Evolutionary conservation across 2,888 invertebrate genomes (phyloP).

Genomic region (Xestia sexstrigata): DNA sequence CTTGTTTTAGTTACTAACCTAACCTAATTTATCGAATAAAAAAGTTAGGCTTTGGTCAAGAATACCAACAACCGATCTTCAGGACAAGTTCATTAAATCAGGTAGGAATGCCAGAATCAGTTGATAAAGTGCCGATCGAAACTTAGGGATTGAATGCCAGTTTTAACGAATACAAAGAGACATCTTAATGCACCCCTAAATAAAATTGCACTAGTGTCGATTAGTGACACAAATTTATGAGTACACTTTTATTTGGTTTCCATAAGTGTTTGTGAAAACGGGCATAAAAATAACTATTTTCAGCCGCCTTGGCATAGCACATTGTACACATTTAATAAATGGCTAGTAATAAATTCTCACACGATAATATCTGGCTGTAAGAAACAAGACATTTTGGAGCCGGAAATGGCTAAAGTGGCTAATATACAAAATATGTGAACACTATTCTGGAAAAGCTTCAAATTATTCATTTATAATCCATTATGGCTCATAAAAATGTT

Average conservation of each 20-base stretch:
- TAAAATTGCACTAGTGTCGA: background rate
- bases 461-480: background rate
- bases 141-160: background rate
- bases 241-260: background rate
- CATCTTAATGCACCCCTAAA: background rate
- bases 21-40: too few relatives aligned
- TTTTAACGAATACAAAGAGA: background rate
- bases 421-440: conserved; percentile 35
- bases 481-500: conserved; percentile 8
- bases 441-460: background rate
- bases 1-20: conserved; percentile 20
- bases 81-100: background rate
- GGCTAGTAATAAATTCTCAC: conserved; percentile 17
- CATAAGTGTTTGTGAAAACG: background rate
- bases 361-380: conserved; percentile 5
- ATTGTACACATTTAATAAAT: conserved; percentile 9
- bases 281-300: background rate
- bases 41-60: too few relatives aligned
- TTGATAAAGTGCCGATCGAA: too few relatives aligned
- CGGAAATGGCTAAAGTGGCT: conserved; percentile 23
- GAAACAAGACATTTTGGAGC: conserved; percentile 25
- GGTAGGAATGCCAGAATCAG: too few relatives aligned
- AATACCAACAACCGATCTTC: too few relatives aligned
- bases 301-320: conserved; percentile 2
- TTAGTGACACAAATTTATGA: background rate